These are phyloP conservation scores for Oncorhynchus clarkii DNA, from an alignment of 2,113 vertebrate genomes.

Conservation along the genomic window DNA sequence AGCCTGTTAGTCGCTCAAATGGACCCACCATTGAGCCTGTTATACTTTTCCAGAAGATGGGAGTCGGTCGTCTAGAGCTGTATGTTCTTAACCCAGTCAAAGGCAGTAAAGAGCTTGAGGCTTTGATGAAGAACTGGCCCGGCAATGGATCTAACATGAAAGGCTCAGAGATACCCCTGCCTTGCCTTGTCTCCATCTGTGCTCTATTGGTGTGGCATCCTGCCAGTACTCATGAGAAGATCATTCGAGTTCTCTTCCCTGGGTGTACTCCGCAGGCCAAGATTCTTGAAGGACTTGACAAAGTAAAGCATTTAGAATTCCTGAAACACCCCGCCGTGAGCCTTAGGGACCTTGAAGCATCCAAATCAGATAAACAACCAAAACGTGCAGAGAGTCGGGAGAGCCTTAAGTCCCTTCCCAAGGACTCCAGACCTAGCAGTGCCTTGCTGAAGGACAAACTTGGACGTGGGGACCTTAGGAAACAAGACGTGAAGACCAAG, in stretches of 20 bases:
- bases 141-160: slow-evolving; percentile 42
- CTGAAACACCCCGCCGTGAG: slow-evolving; percentile 80
- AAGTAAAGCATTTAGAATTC: slow-evolving; percentile 86
- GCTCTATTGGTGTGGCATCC: slow-evolving; percentile 93
- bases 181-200: slow-evolving; percentile 77
- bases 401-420: slow-evolving; percentile 76
- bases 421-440: slow-evolving; percentile 56
- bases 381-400: slow-evolving; percentile 82
- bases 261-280: slow-evolving; percentile 85
- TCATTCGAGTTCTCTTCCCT: slow-evolving; percentile 31
- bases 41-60: slow-evolving; percentile 93
- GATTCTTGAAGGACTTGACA: slow-evolving; percentile 87
- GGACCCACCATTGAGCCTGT: slow-evolving; percentile 74
- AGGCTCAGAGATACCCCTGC: slow-evolving; percentile 33
- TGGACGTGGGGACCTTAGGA: slow-evolving; percentile 61
- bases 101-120: slow-evolving; percentile 75
- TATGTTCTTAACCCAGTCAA: slow-evolving; percentile 84
- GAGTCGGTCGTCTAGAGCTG: slow-evolving; percentile 89
- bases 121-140: slow-evolving; percentile 76
- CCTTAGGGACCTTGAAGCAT: slow-evolving; percentile 74
- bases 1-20: slow-evolving; percentile 64
- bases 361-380: slow-evolving; percentile 70
- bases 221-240: slow-evolving; percentile 48
- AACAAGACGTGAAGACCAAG: slow-evolving; percentile 70
- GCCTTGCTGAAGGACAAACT: slow-evolving; percentile 62